A percentile compares a stretch with the other conserved stretches of the same genome.
Conservation (phyloP, 2,113 vertebrate genomes). For the Tychaedon coryphoeus region DNA sequence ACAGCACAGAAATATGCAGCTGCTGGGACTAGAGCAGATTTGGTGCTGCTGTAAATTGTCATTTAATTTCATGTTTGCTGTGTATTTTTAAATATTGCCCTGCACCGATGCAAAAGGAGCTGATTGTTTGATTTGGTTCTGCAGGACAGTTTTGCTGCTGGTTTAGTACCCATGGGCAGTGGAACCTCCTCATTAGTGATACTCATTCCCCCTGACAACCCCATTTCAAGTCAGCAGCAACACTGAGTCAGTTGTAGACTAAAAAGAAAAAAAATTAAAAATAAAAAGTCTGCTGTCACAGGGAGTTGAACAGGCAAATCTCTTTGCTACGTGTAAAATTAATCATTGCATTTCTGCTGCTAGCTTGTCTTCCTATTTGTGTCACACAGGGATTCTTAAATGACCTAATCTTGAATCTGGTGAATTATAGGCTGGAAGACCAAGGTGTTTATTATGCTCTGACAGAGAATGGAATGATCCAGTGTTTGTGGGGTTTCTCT, state of each 20-base stretch:
- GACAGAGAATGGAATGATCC: constrained; percentile 17
- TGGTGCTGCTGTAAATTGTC: neutral
- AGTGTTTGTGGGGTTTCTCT: neutral
- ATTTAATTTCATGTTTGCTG: neutral
- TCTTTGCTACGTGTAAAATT: constrained; percentile 22
- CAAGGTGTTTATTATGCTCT: neutral
- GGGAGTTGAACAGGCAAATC: neutral
- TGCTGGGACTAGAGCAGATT: neutral
- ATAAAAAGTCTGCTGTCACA: neutral
- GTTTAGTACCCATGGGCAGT: neutral
- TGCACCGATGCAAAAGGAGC: neutral
- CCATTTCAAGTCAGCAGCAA: neutral
- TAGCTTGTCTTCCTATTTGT: constrained; percentile 19
- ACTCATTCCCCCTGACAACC: neutral
- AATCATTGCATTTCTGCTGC: constrained; percentile 21
- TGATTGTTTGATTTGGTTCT: neutral
- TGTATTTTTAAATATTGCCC: neutral
- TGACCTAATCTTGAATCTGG: constrained; percentile 21
- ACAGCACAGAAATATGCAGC: neutral
- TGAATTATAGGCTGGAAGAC: neutral
- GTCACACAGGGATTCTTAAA: constrained; percentile 35
- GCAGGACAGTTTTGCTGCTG: neutral
- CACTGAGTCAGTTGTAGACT: neutral
- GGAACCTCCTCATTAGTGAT: neutral
- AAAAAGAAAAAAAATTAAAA: neutral